Conservation (phyloP, 2,797 vertebrate genomes). For the Muraenolepis orangiensis region DNA sequence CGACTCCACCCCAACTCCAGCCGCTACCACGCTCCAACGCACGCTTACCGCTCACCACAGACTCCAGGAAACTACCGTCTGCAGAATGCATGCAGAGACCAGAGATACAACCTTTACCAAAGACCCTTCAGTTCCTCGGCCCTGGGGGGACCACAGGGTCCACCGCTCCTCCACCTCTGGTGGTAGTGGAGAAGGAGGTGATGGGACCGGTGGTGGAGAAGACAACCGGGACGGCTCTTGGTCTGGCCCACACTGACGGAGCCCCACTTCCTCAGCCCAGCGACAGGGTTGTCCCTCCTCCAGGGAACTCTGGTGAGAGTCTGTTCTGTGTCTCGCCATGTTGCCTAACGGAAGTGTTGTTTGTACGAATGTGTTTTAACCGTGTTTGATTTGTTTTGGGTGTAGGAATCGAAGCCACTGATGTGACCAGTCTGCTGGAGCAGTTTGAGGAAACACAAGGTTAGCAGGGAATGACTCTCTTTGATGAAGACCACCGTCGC, state of each 20-base stretch:
- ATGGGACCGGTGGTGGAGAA: too few relatives aligned
- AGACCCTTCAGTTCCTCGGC: constrained; percentile 12
- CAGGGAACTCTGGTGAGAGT: constrained; percentile 48
- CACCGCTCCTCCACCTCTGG: neutral
- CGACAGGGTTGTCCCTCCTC: neutral
- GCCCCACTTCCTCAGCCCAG: neutral
- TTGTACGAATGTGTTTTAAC: neutral
- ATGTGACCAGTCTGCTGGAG: constrained; percentile 91
- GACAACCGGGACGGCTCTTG: neutral
- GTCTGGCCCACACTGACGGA: neutral
- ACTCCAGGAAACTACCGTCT: neutral
- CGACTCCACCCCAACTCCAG: constrained; percentile 2
- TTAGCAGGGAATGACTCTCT: constrained; percentile 45
- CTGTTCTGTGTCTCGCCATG: neutral
- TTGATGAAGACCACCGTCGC: too few relatives aligned
- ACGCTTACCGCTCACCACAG: constrained; percentile 2
- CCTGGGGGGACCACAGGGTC: neutral
- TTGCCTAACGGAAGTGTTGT: neutral
- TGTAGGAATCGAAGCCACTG: constrained; percentile 88
- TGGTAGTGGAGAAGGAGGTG: constrained; percentile 11
- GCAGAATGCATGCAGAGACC: neutral
- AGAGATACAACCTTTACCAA: constrained; percentile 22
- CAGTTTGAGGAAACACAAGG: constrained; percentile 95
- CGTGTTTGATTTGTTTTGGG: neutral
- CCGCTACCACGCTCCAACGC: neutral